Evolutionary conservation across 1,140 invertebrate genomes (phyloP), one percentile per base, ranked within the genome.

Genomic region (Calycopis cecrops): DNA sequence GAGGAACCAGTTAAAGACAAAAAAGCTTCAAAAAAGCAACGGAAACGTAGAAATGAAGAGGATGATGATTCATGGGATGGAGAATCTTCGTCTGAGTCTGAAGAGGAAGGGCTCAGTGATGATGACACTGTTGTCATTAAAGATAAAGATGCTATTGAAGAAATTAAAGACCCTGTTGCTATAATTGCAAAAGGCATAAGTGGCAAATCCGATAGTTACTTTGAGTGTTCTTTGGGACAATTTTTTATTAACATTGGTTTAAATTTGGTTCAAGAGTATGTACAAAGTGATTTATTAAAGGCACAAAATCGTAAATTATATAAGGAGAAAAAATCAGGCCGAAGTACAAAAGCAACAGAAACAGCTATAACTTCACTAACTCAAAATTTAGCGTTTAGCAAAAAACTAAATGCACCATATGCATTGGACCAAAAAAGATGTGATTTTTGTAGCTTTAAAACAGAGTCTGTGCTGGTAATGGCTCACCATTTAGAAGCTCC

Each of bases 161-260:
- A 89, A 21, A 71, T 89, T 0, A 90, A 89, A 52, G 85, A 88
- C 52, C 85, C 88, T 48, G 87, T 88, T 18, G 83, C 81, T 58
- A 72, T 88, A 14, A 82, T 88, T 16, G 76, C 76, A 44, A 82
- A 82, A 71, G 69, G 69, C 17, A 60, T 80, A 40, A 68, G 82
- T 59, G 82, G 80, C 44, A 87, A 84, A 73, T 53, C 71, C 53
- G 90, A 89, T 52, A 91, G 90, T 48, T 96, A 96, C 73, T 97
- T 97, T 87, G 93, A 96, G 63, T 92, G 94, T 76, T 92, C 96
- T 9, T 82, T 97, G 54, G 96, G 97, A 3, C 96, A 96, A 78
- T 96, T 98, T 74, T 96, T 98, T 63, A 95, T 96, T 83, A 96
- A 97, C 67, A 95, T 98, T 67, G 97, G 97, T 14, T 89, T 96